Base-by-base conservation (phyloP, 2,797 vertebrate genomes). In the Limnodromus scolopaceus region DNA sequence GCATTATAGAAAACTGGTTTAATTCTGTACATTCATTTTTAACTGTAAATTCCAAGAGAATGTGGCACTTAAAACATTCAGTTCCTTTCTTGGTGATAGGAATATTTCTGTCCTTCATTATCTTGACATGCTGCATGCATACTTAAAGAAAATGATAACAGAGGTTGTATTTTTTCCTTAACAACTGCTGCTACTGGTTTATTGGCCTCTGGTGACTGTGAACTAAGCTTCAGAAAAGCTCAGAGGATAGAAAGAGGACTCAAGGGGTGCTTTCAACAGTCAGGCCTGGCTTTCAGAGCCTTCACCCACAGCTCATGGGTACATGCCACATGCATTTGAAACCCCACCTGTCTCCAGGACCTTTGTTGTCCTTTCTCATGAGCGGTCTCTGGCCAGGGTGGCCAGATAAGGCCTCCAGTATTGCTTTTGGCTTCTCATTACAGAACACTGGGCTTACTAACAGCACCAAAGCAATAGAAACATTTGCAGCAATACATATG, bases 151-250 rank as follows among this genome's bases (percentile, higher is more conserved):
- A 81, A 69, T 22, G 4, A 51, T 43, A 71, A 76, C 4, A 3
- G 3, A 82, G 20, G 6, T 12, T 23, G 6, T 34, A 22, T 66
- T 88, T 85, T 81, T 51, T 34, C 45, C 8, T 58, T 84, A 64
- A n/a, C 12, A n/a, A 17, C 36, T 43, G 10, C 53, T 77, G 18
- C 32, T 71, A 11, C 34, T 83, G 10, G 43, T 84, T 84, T 81
- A 38, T 46, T 65, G 34, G 30, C 61, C 22, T 49, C 30, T 90
- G 19, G 2, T 63, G 38, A 34, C 49, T 27, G 8, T 58, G 27
- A 88, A 46, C 30, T 78, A 81, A 61, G 19, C 30, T 72, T 66
- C 27, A 90, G 76, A 78, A 93, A 84, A 78, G n/a, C 25, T n/a
- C 34, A 45, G 18, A 39, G 16, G 13, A 20, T 1, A 76, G 34